A percentile compares a stretch with the other conserved stretches of the same genome.
Conservation (phyloP, 2,113 vertebrate species). For the Polyodon spathula region DNA sequence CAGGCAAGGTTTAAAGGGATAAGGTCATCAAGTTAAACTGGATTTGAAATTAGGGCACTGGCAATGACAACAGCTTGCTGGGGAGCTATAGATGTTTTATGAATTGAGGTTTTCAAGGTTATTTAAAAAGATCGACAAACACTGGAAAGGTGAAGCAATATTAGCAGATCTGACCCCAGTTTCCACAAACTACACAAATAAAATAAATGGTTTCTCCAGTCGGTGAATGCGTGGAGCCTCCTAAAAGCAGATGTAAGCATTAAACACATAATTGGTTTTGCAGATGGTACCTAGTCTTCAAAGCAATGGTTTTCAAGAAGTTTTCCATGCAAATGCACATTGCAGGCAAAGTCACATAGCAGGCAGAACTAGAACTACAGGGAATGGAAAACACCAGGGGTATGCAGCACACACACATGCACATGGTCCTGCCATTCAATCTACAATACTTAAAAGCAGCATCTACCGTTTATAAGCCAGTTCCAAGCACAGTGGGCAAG, state of each 20-base stretch:
- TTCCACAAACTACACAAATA: neutral
- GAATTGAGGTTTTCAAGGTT: neutral
- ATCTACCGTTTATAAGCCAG: too few species aligned
- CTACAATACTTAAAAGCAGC: too few species aligned
- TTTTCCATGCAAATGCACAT: neutral
- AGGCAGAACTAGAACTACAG: too few species aligned
- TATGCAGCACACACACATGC: too few species aligned
- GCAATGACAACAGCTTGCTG: constrained; percentile 26
- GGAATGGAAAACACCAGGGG: too few species aligned
- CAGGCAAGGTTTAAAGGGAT: neutral
- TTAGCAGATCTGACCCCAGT: constrained; percentile 4
- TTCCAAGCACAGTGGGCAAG: too few species aligned
- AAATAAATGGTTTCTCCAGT: neutral
- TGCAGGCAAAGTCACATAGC: too few species aligned
- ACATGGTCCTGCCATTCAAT: too few species aligned
- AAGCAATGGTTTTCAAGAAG: neutral
- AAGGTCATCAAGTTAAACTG: constrained; percentile 20
- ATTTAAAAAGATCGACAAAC: neutral
- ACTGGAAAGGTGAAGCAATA: constrained; percentile 7
- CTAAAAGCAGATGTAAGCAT: neutral
- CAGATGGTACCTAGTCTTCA: neutral
- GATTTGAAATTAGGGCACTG: constrained; percentile 33
- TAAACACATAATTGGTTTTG: neutral
- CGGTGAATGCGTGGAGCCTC: neutral
- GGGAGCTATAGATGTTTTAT: neutral